A percentile compares a stretch with the other conserved stretches of the same genome.
Evolutionary conservation across 35 echinoderm and acorn worm genomes (phyloP).

Genomic region (Heliocidaris tuberculata): DNA sequence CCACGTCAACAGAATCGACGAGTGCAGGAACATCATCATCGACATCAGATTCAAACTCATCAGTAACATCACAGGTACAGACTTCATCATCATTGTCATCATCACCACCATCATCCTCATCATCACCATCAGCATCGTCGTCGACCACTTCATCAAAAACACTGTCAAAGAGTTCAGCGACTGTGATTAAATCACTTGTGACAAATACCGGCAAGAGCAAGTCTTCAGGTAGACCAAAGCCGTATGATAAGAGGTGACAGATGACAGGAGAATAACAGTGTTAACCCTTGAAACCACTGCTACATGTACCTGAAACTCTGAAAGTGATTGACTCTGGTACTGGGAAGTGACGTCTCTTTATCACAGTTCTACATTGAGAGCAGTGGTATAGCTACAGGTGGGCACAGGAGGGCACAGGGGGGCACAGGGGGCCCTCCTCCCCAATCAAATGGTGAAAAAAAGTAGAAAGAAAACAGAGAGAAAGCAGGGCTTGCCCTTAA

Average conservation of each 20-base stretch:
- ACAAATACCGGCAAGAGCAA: not conserved
- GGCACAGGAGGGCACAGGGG: not conserved
- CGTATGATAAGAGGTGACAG: slow-evolving; percentile 39
- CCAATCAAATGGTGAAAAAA: too few species aligned
- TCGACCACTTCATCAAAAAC: not conserved
- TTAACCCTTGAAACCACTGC: not conserved
- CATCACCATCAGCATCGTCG: not conserved
- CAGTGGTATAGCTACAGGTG: too few species aligned
- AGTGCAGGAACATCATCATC: not conserved
- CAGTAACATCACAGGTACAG: not conserved
- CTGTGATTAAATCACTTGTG: not conserved
- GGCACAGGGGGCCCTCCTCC: not conserved
- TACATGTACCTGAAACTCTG: slow-evolving; percentile 8
- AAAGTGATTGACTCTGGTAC: not conserved
- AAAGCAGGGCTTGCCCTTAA: too few species aligned
- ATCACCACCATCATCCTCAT: not conserved
- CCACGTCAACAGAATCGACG: not conserved
- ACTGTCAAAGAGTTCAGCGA: not conserved
- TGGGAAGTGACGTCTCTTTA: not conserved
- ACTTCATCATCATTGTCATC: not conserved
- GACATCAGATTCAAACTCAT: not conserved
- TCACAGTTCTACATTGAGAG: not conserved
- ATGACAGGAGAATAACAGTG: not conserved
- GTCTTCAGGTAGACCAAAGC: not conserved
- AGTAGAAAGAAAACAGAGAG: too few species aligned